Base-by-base conservation (phyloP, 2,888 invertebrate species). In the Morpho deidamia region DNA sequence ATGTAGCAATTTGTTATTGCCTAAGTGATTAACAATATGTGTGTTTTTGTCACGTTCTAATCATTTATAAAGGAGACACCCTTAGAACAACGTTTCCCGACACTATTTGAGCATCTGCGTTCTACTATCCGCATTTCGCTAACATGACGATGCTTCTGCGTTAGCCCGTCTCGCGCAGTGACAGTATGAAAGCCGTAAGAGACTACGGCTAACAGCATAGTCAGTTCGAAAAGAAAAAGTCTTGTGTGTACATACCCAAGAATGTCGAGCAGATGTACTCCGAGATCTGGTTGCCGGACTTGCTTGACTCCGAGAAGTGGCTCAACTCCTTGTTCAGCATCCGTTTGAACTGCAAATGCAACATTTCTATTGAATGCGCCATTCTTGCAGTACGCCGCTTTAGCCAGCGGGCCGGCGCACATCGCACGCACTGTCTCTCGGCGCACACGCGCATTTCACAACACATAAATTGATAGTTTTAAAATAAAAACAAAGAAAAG, bases 311-410 rank as follows among this genome's bases (percentile, higher is more conserved):
- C 63, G 99, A 99, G 91, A 99, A 99, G 89, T 99, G 99, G 78
- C 97, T 97, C 76, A 99, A 92, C 91, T 99, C 99, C 92, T 99
- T 97, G 92, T 99, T 99, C 87, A 99, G 94, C 98, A 99, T 99
- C 83, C 98, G 95, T 91, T 99, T 99, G 93, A 99, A 99, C 99
- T 99, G 94, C 69, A 83, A 81, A 68, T 81, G 86, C 75, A 88
- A 86, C 65, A 85, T 69, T 69, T 86, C 84, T 67, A 88, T 78
- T 79, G 84, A 86, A 65, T 83, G 76, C 52, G 86, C 82, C 81
- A 89, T 83, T 62, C 66, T 82, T 12, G 76, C 69, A 38, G 80
- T 78, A 48, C 81, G 80, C 59, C 73, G 78, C 59, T 79, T 75
- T 50, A 87, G 51, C 88, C 89, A 88, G 59, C 81, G 78, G 41